Evolutionary conservation across 1,140 invertebrate species (phyloP).

Genomic region (Eueides isabella): DNA sequence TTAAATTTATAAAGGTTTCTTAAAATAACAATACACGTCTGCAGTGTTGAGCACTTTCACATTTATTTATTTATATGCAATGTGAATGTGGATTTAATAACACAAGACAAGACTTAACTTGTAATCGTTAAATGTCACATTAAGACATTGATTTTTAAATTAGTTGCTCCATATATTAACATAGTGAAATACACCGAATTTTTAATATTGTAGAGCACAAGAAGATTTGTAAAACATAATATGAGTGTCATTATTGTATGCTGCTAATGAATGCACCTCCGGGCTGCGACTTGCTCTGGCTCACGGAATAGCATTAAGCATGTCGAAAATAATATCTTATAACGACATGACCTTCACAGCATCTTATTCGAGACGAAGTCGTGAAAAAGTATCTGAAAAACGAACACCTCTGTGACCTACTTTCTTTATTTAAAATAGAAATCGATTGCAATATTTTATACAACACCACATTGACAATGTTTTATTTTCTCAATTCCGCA

Average conservation of each 20-base stretch:
- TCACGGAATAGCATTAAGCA: neutral
- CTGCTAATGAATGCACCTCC: constrained; percentile 1
- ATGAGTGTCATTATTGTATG: neutral
- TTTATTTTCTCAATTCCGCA: neutral
- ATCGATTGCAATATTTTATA: constrained; percentile 1
- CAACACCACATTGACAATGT: neutral
- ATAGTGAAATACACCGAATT: neutral
- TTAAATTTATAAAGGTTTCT: neutral
- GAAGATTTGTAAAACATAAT: neutral
- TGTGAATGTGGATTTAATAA: too few species aligned
- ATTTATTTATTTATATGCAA: too few species aligned
- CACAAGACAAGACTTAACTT: too few species aligned
- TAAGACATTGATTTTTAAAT: neutral
- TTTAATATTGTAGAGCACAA: neutral
- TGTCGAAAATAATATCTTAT: neutral
- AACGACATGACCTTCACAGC: neutral
- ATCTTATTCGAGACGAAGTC: neutral
- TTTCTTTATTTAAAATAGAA: constrained; percentile 8
- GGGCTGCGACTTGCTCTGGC: neutral
- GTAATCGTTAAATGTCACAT: too few species aligned
- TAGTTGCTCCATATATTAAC: neutral
- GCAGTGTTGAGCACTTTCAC: neutral
- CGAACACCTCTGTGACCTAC: constrained; percentile 7
- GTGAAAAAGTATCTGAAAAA: neutral
- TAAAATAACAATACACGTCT: neutral